A percentile compares a stretch with the other conserved stretches of the same genome.
Evolutionary conservation across 2,113 vertebrate genomes (phyloP).

Genomic region (Petroica traversi): DNA sequence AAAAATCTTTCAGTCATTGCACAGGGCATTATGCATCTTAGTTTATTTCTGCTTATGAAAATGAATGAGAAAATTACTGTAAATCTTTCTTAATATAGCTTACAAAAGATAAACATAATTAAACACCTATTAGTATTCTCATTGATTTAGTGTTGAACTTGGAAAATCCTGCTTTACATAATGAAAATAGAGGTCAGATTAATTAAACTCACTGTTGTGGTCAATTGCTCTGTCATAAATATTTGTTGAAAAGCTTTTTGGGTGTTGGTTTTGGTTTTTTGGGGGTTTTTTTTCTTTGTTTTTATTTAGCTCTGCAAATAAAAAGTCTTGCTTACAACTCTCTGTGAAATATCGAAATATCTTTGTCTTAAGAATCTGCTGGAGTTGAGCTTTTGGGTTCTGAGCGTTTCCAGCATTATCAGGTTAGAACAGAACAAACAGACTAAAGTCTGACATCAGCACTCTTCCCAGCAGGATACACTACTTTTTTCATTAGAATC

Average conservation of each 20-base stretch:
- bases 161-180: neutral
- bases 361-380: constrained; percentile 63
- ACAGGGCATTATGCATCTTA: neutral
- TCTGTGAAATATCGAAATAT: constrained; percentile 40
- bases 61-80: neutral
- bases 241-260: neutral
- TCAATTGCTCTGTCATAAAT: constrained; percentile 15
- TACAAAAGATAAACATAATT: neutral
- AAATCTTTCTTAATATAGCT: neutral
- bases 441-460: constrained; percentile 71
- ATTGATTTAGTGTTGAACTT: neutral
- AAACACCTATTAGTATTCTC: neutral
- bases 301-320: constrained; percentile 19
- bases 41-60: neutral
- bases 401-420: constrained; percentile 65
- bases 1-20: neutral
- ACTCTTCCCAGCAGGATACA: constrained; percentile 78
- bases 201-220: constrained; percentile 38
- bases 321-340: constrained; percentile 33
- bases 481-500: constrained; percentile 80
- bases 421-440: constrained; percentile 74
- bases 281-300: neutral
- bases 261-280: neutral
- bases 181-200: neutral
- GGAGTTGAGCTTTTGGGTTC: constrained; percentile 39